Conservation (phyloP, 2,888 invertebrate genomes). For the Pandemis corylana region DNA sequence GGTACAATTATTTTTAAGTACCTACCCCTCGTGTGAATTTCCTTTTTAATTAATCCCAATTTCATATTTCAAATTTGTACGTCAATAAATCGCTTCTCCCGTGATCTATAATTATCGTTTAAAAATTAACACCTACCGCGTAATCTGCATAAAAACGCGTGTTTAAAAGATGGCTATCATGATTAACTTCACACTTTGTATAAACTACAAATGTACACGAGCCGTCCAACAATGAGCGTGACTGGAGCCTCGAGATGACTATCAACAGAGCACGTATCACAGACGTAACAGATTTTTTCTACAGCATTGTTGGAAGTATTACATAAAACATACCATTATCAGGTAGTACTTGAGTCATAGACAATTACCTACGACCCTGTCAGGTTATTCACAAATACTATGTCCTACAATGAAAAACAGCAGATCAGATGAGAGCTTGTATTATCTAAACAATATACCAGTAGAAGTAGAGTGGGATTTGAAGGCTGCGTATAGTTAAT, state of each 20-base stretch:
- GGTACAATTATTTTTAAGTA: no score
- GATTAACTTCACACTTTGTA: constrained; percentile 3
- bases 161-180: background rate
- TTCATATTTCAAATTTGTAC: no score
- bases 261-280: constrained; percentile 17
- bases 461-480: no score
- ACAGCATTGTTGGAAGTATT: background rate
- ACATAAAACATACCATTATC: background rate
- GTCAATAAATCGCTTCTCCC: no score
- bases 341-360: background rate
- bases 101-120: background rate
- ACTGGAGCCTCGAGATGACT: background rate
- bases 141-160: background rate
- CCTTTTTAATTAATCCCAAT: no score
- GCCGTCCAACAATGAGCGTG: constrained; percentile 4
- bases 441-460: no score
- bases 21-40: no score
- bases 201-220: constrained; percentile 7
- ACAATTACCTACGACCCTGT: background rate
- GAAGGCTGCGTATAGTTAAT: no score
- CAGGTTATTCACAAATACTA: background rate
- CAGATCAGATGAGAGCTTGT: no score
- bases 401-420: background rate
- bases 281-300: constrained; percentile 13
- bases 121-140: background rate